Evolutionary conservation across 2,113 vertebrate species (phyloP).

Genomic region (Chunga burmeisteri): DNA sequence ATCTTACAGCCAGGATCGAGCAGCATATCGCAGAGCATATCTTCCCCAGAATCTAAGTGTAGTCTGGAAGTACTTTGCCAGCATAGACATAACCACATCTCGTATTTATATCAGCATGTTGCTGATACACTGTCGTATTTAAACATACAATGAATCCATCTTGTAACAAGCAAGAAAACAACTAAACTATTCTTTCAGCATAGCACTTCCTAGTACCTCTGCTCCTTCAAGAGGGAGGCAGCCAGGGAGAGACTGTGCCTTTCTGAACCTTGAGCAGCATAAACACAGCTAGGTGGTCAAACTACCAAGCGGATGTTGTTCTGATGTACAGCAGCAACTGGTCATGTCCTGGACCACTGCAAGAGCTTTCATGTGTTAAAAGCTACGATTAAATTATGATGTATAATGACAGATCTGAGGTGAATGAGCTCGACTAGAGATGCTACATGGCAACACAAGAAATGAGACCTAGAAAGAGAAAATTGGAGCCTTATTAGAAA

Average conservation of each 20-base stretch:
- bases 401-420: background rate
- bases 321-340: background rate
- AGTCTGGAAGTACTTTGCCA: background rate
- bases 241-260: rapidly evolving
- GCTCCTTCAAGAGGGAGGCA: background rate
- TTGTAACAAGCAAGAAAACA: background rate
- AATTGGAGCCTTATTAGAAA: background rate
- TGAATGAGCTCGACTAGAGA: background rate
- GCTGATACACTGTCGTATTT: background rate
- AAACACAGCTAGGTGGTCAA: rapidly evolving
- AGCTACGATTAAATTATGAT: background rate
- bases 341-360: rapidly evolving
- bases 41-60: background rate
- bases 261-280: background rate
- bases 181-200: rapidly evolving
- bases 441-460: background rate
- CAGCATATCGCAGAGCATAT: rapidly evolving
- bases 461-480: background rate
- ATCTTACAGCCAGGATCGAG: background rate
- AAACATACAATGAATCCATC: background rate
- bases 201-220: background rate
- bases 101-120: background rate
- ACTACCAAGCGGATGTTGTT: rapidly evolving
- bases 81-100: background rate
- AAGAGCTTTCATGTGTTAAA: background rate